Percentiles rank a stretch among this genome's conserved stretches.
These are phyloP conservation scores for Lottia scabra DNA, from an alignment of 2,888 invertebrate species.

Conservation along the genomic window DNA sequence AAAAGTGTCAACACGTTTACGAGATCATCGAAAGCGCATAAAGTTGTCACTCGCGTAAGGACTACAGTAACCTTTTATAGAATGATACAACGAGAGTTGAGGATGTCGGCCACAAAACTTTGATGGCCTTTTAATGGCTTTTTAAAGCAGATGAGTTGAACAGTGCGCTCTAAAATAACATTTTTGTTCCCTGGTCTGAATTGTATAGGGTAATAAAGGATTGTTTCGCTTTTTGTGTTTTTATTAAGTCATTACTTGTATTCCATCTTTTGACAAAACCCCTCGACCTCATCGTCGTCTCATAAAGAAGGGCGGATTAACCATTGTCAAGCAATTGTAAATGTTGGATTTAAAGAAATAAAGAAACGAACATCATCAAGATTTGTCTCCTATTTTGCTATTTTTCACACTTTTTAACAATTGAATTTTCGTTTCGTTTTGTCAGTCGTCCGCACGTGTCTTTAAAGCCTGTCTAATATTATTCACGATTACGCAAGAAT, in stretches of 20 bases:
- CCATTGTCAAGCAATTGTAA: background rate
- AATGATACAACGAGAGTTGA: too few species aligned
- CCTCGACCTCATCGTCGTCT: background rate
- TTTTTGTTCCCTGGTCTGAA: background rate
- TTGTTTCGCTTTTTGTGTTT: background rate
- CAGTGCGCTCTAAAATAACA: background rate
- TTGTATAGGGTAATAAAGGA: background rate
- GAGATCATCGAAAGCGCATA: background rate
- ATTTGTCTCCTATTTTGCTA: slow-evolving; percentile 3
- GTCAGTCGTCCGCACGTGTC: slow-evolving; percentile 4
- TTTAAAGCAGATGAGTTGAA: background rate
- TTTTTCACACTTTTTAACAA: background rate
- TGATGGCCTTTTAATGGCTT: background rate
- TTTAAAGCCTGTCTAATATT: background rate
- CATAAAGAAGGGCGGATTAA: background rate
- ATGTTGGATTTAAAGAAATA: background rate
- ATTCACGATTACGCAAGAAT: background rate
- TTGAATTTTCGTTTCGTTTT: background rate
- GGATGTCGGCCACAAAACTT: background rate
- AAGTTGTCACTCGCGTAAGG: background rate
- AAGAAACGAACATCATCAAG: background rate
- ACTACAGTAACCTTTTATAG: too few species aligned
- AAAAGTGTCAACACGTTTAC: background rate
- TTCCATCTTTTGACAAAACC: background rate
- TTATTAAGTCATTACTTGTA: slow-evolving; percentile 4